These are phyloP conservation scores for Oreochromis tanganicae DNA, from an alignment of 2,113 vertebrate genomes.

Conservation along the genomic window DNA sequence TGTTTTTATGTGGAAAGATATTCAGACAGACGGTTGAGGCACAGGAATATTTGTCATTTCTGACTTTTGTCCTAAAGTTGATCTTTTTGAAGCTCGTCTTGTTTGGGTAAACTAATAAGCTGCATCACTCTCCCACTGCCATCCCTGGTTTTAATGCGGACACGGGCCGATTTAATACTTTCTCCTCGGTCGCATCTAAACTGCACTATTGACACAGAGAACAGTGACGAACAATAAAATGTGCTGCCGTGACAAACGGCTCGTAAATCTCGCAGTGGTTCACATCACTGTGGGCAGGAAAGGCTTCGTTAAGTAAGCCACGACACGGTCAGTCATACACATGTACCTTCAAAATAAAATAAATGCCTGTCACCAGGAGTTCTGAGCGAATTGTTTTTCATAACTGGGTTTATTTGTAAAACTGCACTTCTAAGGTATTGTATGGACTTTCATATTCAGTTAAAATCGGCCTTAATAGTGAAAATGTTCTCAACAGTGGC, in stretches of 20 bases:
- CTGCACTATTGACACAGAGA: not conserved
- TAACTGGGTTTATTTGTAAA: not conserved
- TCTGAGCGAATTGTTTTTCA: rapidly evolving
- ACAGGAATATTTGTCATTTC: not conserved
- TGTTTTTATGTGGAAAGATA: not conserved
- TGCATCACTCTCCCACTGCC: not conserved
- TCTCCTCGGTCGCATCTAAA: not conserved
- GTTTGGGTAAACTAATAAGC: not conserved
- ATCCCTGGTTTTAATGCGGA: not conserved
- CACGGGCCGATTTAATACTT: not conserved
- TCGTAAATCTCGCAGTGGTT: conserved; percentile 10
- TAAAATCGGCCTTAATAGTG: not conserved
- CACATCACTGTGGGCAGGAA: conserved; percentile 19
- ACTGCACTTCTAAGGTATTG: not conserved
- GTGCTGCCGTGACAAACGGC: not conserved
- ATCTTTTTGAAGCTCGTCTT: not conserved
- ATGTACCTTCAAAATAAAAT: conserved; percentile 2
- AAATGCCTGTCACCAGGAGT: not conserved
- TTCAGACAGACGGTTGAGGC: not conserved
- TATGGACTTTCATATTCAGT: not conserved
- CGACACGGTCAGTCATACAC: not conserved
- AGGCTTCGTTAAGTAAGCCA: not conserved
- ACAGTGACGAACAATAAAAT: not conserved
- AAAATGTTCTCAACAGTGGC: not conserved
- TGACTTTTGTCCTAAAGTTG: not conserved